Evolutionary conservation across 1,140 invertebrate genomes (phyloP).

Genomic region (Branchinecta lindahli): DNA sequence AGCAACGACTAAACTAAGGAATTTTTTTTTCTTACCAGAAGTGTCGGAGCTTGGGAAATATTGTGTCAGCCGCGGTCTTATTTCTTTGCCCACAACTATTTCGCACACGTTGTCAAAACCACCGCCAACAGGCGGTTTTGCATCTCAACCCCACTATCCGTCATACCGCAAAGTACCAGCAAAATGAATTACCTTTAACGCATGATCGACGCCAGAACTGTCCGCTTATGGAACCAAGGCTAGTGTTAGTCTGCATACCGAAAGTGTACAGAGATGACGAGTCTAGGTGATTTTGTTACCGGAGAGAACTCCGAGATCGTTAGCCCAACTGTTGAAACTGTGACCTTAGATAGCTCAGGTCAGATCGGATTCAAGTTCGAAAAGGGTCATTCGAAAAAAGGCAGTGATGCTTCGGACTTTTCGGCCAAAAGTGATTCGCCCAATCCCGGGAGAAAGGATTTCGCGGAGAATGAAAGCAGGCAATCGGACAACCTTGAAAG

Average conservation of each 20-base stretch:
- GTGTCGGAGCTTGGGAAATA: too few relatives aligned
- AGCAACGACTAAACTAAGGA: too few relatives aligned
- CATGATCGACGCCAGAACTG: neutral
- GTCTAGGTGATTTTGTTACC: neutral
- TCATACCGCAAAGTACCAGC: too few relatives aligned
- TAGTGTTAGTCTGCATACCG: neutral
- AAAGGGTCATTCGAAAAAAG: constrained; percentile 1
- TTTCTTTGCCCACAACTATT: too few relatives aligned
- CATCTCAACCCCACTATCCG: too few relatives aligned
- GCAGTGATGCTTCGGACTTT: neutral
- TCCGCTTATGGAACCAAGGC: neutral
- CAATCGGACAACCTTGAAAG: too few relatives aligned
- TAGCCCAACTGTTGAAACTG: neutral
- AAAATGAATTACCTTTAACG: constrained; percentile 9
- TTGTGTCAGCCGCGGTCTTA: too few relatives aligned
- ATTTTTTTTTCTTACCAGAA: too few relatives aligned
- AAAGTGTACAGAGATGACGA: neutral
- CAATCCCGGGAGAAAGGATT: neutral
- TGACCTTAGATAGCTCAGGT: neutral
- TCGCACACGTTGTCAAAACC: too few relatives aligned
- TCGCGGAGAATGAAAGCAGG: too few relatives aligned
- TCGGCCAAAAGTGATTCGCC: neutral
- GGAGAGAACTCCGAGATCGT: neutral
- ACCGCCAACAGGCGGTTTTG: too few relatives aligned
- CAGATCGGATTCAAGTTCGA: neutral